Base-by-base conservation (phyloP, 1,140 invertebrate species). In the Neodiprion virginianus region DNA sequence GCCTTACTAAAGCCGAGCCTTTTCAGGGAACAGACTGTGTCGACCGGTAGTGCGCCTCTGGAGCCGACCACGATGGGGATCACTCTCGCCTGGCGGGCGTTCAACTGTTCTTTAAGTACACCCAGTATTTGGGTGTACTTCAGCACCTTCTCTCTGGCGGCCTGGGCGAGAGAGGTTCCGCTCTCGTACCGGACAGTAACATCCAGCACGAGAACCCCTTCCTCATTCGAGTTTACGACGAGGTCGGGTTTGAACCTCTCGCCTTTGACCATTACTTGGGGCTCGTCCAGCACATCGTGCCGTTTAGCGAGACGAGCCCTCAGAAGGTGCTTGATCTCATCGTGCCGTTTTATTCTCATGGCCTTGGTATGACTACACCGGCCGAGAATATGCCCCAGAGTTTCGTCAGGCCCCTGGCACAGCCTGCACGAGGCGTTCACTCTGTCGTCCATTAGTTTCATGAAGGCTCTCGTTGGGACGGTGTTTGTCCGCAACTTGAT, bases 321-420 rank as follows among this genome's bases (percentile, higher is more conserved):
- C 17, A 81, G 23, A 69, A 81, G 69, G 50, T 81, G 71, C n/a
- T 21, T 4, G 67, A 82, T 81, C 65, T 82, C 76, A 69, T 81
- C 67, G 68, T 82, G 79, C 5, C 17, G 17, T 17, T 17, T 17
- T 17, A 17, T 17, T 17, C 17, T 71, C 70, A 8, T 71, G 70
- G 17, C 70, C 21, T 71, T 48, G 2, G 47, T 71, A 2, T 12
- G 10, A 4, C 1, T 14, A 8, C 70, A 71, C 9, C 11, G 47
- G 10, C 70, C 70, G 11, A 71, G 47, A 9, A 71, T 53, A 8
- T 71, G 70, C 50, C 23, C 23, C 17, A 71, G 47, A 9, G 21
- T 71, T 48, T 71, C 70, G 1, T 48, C 48, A 11, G 9, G 47
- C 4, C 40, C 50, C 47, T 21, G 17, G 70, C 70, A 71, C 48